Percentiles rank a stretch among this genome's conserved stretches.
Conservation (phyloP, 2,797 vertebrate genomes). For the Ciconia nigra region DNA sequence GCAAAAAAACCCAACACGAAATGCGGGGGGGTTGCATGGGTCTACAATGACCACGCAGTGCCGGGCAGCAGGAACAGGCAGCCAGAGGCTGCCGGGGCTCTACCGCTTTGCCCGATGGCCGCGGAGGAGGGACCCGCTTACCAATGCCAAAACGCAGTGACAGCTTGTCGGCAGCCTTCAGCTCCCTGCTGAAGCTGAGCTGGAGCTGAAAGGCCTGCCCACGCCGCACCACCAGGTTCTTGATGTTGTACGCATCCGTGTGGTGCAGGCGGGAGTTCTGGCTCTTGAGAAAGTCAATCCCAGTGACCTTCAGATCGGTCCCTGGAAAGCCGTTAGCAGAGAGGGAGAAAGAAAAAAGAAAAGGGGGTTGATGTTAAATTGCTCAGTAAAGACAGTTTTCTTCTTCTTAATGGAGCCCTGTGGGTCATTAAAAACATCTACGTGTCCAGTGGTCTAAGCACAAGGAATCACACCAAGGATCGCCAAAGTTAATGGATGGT, state of each 20-base stretch:
- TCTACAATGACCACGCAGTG: fast-evolving
- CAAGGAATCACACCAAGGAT: neutral
- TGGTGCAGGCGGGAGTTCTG: conserved; percentile 31
- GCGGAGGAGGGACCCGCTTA: neutral
- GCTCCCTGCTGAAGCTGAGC: conserved; percentile 11
- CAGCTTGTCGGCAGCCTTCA: neutral
- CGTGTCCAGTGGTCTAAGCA: neutral
- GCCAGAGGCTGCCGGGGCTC: fast-evolving
- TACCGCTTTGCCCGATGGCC: fast-evolving
- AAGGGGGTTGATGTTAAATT: neutral
- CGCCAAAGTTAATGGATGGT: neutral
- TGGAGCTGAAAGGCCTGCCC: conserved; percentile 52
- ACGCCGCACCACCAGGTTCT: conserved; percentile 35
- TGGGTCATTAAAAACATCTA: neutral
- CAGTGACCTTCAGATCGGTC: neutral
- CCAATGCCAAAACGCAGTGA: neutral
- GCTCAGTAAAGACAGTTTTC: neutral
- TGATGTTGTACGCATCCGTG: neutral
- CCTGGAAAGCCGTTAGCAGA: neutral
- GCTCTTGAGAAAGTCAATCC: conserved; percentile 34
- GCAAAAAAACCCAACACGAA: neutral
- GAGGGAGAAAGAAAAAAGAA: neutral
- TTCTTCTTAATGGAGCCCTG: neutral
- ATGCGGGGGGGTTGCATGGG: neutral
- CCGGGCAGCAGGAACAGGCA: neutral